phyloP scores from a whole-genome alignment of 2,888 invertebrate genomes.

The Aphidoletes aphidimyza region DNA sequence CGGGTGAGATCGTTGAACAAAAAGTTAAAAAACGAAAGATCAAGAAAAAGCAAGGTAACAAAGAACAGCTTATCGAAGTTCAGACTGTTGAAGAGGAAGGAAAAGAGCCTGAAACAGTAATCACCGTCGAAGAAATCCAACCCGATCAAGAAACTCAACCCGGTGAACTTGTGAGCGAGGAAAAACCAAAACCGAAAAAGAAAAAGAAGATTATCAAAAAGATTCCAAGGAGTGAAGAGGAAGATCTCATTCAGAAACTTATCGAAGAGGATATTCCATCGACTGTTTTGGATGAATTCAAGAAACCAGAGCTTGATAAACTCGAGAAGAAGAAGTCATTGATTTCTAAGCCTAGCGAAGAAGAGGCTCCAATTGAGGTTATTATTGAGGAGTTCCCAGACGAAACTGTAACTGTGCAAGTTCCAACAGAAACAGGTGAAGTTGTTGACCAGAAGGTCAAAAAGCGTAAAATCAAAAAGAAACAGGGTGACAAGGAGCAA shows the following conservation, averaged over 20 bases:
- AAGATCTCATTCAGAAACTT: slow-evolving; percentile 57
- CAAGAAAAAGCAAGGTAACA: slow-evolving; percentile 54
- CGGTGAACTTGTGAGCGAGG: background rate
- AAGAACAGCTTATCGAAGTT: slow-evolving; percentile 62
- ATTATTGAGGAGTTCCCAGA: slow-evolving; percentile 62
- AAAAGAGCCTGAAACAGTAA: slow-evolving; percentile 64
- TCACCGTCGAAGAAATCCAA: slow-evolving; percentile 61
- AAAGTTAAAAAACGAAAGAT: slow-evolving; percentile 60
- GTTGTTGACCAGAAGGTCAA: slow-evolving; percentile 63
- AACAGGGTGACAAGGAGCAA: slow-evolving; percentile 62
- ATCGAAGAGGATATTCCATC: slow-evolving; percentile 61
- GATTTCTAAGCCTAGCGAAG: slow-evolving; percentile 52
- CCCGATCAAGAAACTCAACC: background rate
- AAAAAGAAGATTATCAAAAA: slow-evolving; percentile 56
- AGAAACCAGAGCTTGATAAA: slow-evolving; percentile 59
- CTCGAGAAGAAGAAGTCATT: slow-evolving; percentile 58
- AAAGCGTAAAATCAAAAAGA: slow-evolving; percentile 63
- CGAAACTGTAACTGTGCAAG: slow-evolving; percentile 55
- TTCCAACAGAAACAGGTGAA: slow-evolving; percentile 62
- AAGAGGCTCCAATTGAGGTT: background rate
- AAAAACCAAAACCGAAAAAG: slow-evolving; percentile 55
- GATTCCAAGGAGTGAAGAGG: slow-evolving; percentile 39
- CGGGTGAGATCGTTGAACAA: slow-evolving; percentile 64
- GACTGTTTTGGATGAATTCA: slow-evolving; percentile 64
- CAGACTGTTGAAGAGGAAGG: slow-evolving; percentile 62